Evolutionary conservation across 1,140 invertebrate genomes (phyloP), one percentile per base, ranked within the genome.

Genomic region (Lutraria rhynchaena): DNA sequence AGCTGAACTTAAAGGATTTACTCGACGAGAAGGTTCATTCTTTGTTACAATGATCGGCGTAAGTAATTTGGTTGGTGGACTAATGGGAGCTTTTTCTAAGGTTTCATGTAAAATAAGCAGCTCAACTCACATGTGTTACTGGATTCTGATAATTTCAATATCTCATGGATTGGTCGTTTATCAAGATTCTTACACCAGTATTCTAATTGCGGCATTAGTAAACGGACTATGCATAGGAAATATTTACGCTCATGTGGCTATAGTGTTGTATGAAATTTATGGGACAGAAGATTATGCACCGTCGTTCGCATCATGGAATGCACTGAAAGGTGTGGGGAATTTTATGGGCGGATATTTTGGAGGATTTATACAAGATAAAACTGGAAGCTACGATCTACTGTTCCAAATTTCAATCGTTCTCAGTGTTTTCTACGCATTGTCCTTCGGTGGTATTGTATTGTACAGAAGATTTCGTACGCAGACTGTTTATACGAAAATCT

Each of bases 251-350:
- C 71, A 75, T 27, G 57, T 75, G 15, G 71, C 71, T n/a, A n/a
- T 75, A 17, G 71, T 53, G 1, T 27, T 75, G 53, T 75, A 60
- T 33, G 71, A 75, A 61, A 60, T 75, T 15, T 75, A 75, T 24
- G 71, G 71, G 3, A 61, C 55, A n/a, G 57, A 61, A 61, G 71
- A 75, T 44, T 75, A 75, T 41, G 55, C 71, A n/a, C 71, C 71
- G 22, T 58, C 71, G 27, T 75, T 75, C 29, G 71, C 71, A 1
- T 46, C 57, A 19, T 75, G 71, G 71, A 75, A 75, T 29, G 57
- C 61, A 9, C 5, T 75, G 57, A 75, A 75, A 61, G 71, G 71
- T 22, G 57, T 75, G 19, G 71, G 71, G 7, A 75, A 75, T 41
- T 61, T 75, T n/a, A 27, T 75, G 4, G 71, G 71, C 29, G 71